phyloP scores from a whole-genome alignment of 2,113 vertebrate genomes.

The Gallinago undulata region DNA sequence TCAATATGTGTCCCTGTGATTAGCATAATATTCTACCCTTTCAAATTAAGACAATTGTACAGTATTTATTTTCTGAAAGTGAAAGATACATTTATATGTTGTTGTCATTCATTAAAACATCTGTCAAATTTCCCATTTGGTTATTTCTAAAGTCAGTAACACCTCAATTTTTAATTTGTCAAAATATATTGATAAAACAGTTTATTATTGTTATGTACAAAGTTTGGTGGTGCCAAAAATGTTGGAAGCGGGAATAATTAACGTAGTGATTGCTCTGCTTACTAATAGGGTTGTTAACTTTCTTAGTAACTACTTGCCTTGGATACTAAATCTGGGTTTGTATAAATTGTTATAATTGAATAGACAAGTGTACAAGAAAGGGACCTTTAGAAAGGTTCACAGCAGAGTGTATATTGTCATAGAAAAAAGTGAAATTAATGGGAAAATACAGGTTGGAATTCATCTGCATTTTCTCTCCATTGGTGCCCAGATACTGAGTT shows the following conservation, averaged over 20 bases:
- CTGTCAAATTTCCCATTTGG: background rate
- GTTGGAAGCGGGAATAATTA: background rate
- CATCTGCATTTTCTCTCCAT: background rate
- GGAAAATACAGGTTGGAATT: background rate
- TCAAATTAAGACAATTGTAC: rapidly evolving
- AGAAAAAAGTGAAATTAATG: background rate
- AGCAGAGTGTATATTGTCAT: rapidly evolving
- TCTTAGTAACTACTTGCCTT: background rate
- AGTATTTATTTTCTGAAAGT: background rate
- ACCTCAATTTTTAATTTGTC: background rate
- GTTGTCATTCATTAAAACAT: background rate
- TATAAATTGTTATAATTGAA: background rate
- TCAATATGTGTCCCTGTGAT: rapidly evolving
- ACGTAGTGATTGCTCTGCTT: background rate
- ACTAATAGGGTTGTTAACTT: background rate
- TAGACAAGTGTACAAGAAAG: background rate
- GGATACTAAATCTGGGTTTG: background rate
- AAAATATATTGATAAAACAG: background rate
- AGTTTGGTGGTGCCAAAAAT: background rate
- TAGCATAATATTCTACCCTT: background rate
- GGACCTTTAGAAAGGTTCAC: background rate
- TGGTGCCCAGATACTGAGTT: background rate
- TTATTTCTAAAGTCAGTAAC: background rate
- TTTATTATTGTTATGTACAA: background rate
- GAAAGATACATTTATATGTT: background rate